Conservation (phyloP, 2,888 invertebrate species). For the Galeopsomyia nigrocyanea region DNA sequence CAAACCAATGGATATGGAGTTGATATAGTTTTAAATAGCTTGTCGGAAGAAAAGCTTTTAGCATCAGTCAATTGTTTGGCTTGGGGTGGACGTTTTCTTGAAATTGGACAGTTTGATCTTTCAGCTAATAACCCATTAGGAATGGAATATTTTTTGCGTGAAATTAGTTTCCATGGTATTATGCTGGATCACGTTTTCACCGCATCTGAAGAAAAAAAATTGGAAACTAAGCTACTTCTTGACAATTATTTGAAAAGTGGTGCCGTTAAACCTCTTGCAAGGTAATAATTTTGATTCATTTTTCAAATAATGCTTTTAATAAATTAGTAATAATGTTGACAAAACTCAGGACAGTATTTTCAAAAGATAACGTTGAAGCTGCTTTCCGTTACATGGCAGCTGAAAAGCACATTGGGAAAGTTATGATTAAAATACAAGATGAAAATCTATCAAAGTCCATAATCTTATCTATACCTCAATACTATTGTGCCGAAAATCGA, state of each 20-base stretch:
- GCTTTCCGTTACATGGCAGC: slow-evolving; percentile 78
- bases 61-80: not conserved
- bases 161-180: slow-evolving; percentile 83
- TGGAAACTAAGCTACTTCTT: slow-evolving; percentile 67
- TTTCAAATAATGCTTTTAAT: too few relatives aligned
- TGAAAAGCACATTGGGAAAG: slow-evolving; percentile 88
- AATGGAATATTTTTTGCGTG: slow-evolving; percentile 79
- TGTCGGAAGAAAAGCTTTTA: not conserved
- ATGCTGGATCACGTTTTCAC: slow-evolving; percentile 61
- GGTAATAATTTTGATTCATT: slow-evolving; percentile 7
- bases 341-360: too few relatives aligned
- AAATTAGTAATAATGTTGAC: too few relatives aligned
- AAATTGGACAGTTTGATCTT: not conserved
- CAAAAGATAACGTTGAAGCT: slow-evolving; percentile 49
- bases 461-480: slow-evolving; percentile 69
- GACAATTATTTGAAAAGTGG: slow-evolving; percentile 77
- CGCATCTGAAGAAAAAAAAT: slow-evolving; percentile 64
- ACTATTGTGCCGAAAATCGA: slow-evolving; percentile 69
- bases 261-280: slow-evolving; percentile 77
- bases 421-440: slow-evolving; percentile 58
- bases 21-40: not conserved
- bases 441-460: too few relatives aligned
- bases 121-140: slow-evolving; percentile 65
- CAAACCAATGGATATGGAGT: not conserved
- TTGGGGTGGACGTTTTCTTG: not conserved